Base-by-base conservation (phyloP, 2,888 invertebrate species). In the Acleris cristana region DNA sequence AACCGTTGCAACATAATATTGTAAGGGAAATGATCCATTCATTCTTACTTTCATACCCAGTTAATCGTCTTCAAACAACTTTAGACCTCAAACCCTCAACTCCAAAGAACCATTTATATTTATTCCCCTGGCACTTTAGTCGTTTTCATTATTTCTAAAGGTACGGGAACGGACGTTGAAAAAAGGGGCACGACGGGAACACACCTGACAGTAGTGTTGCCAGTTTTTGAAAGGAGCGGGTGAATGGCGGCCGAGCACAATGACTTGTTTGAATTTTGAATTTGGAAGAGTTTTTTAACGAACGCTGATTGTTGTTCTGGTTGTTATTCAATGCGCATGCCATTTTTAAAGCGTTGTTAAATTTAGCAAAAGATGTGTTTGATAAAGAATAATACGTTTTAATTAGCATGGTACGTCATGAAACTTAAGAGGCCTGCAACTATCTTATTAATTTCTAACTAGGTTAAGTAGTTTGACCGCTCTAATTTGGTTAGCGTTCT, bases 161-260 rank as follows among this genome's bases (percentile, higher is more conserved):
- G 76, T 78, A 80, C 81, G 83, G 84, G 87, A 90, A 91, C 90
- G 92, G 92, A 92, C 92, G 92, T 90, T 89, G 84, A 91, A 90
- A 91, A 92, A 91, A 90, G 90, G 90, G 91, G 89, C 90, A 89
- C 89, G 89, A 84, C 88, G 87, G 90, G 90, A 90, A 91, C 91
- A 87, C 92, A 92, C 92, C 92, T 92, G 92, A 91, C 92, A 89
- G 86, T 85, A 82, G 88, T 88, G 90, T 90, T 91, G 90, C 92
- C 86, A 91, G 91, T 92, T 90, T 90, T 88, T 89, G 88, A 90
- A 87, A 89, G 86, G 87, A 86, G 81, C 89, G 83, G 84, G 85
- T 90, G 89, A 91, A 91, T 90, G 87, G 86, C 79, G 83, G 84
- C 79, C 71, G 70, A 54, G 74, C 76, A 89, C 86, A 88, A 89